A percentile compares a stretch with the other conserved stretches of the same genome.
Conservation (phyloP, 2,888 invertebrate species). For the Hyposoter dolosus region DNA sequence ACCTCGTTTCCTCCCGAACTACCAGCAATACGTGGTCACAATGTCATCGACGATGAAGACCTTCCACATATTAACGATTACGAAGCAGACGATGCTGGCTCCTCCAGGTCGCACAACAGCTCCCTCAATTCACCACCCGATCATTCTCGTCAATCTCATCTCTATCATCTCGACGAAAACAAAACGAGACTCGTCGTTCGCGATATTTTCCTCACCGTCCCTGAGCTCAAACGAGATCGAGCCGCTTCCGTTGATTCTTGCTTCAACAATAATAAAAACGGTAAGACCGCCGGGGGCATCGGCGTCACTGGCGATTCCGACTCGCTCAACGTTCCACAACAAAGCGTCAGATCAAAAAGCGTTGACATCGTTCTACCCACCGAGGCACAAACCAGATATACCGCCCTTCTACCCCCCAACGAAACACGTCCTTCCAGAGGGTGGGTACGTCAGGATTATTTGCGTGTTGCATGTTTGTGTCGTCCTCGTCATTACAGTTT, state of each 20-base stretch:
- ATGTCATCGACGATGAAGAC: slow-evolving; percentile 76
- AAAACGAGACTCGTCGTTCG: slow-evolving; percentile 86
- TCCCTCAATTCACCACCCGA: slow-evolving; percentile 5
- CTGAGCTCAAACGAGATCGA: slow-evolving; percentile 93
- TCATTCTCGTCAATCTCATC: neutral
- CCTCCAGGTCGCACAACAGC: slow-evolving; percentile 17
- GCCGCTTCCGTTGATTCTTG: slow-evolving; percentile 96
- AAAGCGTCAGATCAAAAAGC: slow-evolving; percentile 91
- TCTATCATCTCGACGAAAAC: slow-evolving; percentile 60
- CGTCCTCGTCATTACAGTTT: neutral
- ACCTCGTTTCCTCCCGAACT: slow-evolving; percentile 86
- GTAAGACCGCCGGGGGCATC: slow-evolving; percentile 78
- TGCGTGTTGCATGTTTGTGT: slow-evolving; percentile 33
- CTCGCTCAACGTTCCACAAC: slow-evolving; percentile 90
- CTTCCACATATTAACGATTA: slow-evolving; percentile 36
- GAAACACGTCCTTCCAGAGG: slow-evolving; percentile 82
- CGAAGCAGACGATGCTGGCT: slow-evolving; percentile 61
- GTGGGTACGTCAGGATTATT: slow-evolving; percentile 81
- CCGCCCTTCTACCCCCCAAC: slow-evolving; percentile 87
- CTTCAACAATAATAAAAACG: slow-evolving; percentile 90
- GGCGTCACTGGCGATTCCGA: slow-evolving; percentile 89
- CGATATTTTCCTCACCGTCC: slow-evolving; percentile 92
- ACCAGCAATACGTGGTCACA: slow-evolving; percentile 61
- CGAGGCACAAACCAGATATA: slow-evolving; percentile 93
- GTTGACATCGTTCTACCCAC: slow-evolving; percentile 96